A percentile compares a stretch with the other conserved stretches of the same genome.
Evolutionary conservation across 2,888 invertebrate species (phyloP).

Genomic region (Habrosyne pyritoides): DNA sequence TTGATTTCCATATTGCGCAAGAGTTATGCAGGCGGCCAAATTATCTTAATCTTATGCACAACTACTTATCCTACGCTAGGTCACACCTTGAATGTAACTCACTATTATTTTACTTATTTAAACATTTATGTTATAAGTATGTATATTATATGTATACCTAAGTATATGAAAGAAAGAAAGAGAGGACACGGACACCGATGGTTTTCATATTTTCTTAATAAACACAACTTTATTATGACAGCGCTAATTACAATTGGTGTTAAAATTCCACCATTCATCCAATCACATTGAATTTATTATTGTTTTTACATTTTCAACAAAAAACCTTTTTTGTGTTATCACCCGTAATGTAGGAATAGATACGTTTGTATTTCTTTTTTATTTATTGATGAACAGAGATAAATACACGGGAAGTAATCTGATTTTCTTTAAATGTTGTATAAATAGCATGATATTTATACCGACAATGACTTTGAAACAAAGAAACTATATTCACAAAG

Average conservation of each 20-base stretch:
- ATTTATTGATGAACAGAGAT: too few species aligned
- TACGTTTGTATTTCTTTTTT: too few species aligned
- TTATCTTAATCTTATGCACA: slow-evolving; percentile 59
- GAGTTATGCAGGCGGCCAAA: slow-evolving; percentile 57
- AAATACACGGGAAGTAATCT: too few species aligned
- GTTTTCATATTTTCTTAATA: neutral
- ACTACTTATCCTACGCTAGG: slow-evolving; percentile 25
- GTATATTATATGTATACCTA: neutral
- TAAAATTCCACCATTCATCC: neutral
- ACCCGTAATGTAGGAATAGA: too few species aligned
- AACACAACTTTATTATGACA: neutral
- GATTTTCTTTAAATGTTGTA: too few species aligned
- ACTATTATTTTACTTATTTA: neutral
- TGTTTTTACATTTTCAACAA: neutral
- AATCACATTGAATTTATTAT: neutral
- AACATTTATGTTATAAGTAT: neutral
- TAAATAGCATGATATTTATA: neutral
- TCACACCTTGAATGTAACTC: slow-evolving; percentile 20
- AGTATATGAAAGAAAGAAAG: too few species aligned
- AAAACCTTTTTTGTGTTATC: too few species aligned
- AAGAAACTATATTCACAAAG: slow-evolving; percentile 39
- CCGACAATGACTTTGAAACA: slow-evolving; percentile 33
- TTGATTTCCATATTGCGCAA: slow-evolving; percentile 67
- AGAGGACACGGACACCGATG: neutral
- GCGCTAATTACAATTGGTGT: neutral